Evolutionary conservation across 1,140 invertebrate species (phyloP).

Genomic region (Microvelia longipes): DNA sequence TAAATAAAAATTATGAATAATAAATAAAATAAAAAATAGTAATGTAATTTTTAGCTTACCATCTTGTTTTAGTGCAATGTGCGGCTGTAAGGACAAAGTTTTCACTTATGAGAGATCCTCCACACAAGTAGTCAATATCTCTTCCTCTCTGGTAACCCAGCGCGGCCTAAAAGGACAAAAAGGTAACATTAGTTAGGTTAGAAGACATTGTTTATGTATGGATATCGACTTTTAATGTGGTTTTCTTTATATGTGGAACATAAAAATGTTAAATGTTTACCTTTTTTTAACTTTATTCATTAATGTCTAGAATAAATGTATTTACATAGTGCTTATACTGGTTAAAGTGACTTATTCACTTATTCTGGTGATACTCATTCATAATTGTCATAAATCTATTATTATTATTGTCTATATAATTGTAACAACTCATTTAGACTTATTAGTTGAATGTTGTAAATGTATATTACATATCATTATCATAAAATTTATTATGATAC

Average conservation of each 20-base stretch:
- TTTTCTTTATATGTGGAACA: background rate
- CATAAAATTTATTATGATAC: no score
- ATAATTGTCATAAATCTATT: no score
- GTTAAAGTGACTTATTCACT: background rate
- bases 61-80: constrained; percentile 29
- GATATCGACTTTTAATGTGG: background rate
- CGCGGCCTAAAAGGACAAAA: constrained; percentile 12
- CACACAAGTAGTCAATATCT: constrained; percentile 33
- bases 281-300: background rate
- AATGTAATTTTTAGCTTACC: no score
- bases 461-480: no score
- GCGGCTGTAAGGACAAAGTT: constrained; percentile 38
- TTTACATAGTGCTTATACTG: no score
- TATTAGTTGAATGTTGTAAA: no score
- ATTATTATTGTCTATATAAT: no score
- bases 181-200: background rate
- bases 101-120: constrained; percentile 38
- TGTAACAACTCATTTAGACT: no score
- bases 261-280: background rate
- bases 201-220: background rate
- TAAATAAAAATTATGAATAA: no score
- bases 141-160: constrained; percentile 18
- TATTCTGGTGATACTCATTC: background rate
- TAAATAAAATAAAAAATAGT: no score
- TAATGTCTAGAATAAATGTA: background rate